A percentile compares a stretch with the other conserved stretches of the same genome.
Conservation (phyloP, 2,113 vertebrate species). For the human (Homo sapiens) region DNA sequence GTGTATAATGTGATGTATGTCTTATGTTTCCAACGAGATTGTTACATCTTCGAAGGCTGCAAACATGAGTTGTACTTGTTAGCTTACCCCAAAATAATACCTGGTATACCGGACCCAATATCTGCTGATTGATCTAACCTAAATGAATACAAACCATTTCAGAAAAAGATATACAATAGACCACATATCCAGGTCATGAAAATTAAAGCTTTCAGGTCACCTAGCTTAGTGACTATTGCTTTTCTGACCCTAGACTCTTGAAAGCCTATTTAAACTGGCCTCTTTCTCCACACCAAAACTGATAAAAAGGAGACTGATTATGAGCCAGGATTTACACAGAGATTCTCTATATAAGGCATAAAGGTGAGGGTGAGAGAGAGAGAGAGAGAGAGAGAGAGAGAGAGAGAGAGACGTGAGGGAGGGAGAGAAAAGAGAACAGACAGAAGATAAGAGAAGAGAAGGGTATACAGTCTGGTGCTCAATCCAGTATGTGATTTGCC, state of each 20-base stretch:
- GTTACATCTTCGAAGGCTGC: background rate
- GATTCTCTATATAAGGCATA: conserved; percentile 58
- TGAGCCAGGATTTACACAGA: conserved; percentile 52
- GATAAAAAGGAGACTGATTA: conserved; percentile 42
- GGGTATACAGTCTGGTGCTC: conserved; percentile 45
- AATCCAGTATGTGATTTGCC: conserved; percentile 81
- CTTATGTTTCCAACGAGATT: conserved; percentile 42
- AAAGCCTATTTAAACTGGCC: conserved; percentile 44
- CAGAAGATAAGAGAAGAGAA: too few species aligned
- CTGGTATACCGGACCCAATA: conserved; percentile 45
- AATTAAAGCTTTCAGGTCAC: conserved; percentile 54
- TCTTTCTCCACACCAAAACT: conserved; percentile 53
- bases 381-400: background rate
- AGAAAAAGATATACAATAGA: conserved; percentile 52
- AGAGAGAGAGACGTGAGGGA: too few species aligned
- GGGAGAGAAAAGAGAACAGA: fast-evolving
- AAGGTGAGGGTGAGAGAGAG: background rate
- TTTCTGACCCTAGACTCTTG: conserved; percentile 43
- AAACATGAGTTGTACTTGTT: conserved; percentile 33
- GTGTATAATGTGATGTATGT: background rate
- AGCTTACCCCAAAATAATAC: conserved; percentile 38
- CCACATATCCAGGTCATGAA: conserved; percentile 34
- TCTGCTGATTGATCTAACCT: conserved; percentile 36
- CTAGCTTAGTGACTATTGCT: conserved; percentile 42
- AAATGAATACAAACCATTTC: conserved; percentile 52